These are phyloP conservation scores for Pachycephala philippinensis DNA, from an alignment of 2,113 vertebrate genomes.

Conservation along the genomic window DNA sequence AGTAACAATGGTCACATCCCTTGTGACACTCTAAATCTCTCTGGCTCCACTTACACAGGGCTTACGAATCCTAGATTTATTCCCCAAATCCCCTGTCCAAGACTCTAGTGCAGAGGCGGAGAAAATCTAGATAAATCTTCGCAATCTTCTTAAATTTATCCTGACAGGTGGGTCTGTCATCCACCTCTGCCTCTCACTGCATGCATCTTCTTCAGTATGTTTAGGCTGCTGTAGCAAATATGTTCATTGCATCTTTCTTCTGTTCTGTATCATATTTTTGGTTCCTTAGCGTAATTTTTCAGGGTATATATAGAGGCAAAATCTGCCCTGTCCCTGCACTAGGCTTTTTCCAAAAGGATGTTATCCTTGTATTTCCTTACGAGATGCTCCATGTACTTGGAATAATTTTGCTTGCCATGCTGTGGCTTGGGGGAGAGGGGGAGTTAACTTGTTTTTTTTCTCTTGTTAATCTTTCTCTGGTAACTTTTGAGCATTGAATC, in stretches of 20 bases:
- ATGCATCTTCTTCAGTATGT: not conserved
- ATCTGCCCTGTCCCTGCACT: not conserved
- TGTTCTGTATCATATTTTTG: not conserved
- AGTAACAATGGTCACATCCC: not conserved
- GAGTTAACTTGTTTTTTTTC: not conserved
- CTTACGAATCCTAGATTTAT: not conserved
- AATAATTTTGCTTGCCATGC: not conserved
- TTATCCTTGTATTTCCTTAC: not conserved
- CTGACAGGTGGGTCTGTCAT: not conserved
- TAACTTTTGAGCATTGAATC: not conserved
- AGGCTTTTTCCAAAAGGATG: not conserved
- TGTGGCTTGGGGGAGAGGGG: not conserved
- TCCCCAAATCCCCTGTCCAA: not conserved
- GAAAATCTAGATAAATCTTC: not conserved
- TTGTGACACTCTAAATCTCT: not conserved
- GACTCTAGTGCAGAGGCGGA: not conserved
- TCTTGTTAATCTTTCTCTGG: not conserved
- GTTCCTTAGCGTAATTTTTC: not conserved
- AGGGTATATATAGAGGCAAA: not conserved
- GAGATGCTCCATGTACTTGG: not conserved
- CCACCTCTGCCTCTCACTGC: not conserved
- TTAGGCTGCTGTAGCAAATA: not conserved
- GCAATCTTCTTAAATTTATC: not conserved
- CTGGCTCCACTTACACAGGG: not conserved
- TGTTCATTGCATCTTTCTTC: not conserved